Percentiles rank a stretch among this genome's conserved stretches.
phyloP scores from a whole-genome alignment of 2,797 vertebrate species.

The Limnodromus scolopaceus region DNA sequence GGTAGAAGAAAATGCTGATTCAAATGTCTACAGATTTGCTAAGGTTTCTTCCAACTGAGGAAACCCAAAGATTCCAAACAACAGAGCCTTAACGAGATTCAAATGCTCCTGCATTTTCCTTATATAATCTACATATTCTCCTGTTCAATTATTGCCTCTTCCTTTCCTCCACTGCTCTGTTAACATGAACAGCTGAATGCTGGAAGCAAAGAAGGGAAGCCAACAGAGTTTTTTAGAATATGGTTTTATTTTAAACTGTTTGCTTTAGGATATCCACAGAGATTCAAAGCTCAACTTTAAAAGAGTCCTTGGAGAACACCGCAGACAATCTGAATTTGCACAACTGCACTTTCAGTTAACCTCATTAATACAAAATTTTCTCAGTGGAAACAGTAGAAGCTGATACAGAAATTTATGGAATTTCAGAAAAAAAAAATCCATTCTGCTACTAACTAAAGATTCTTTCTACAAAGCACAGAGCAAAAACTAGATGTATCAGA shows the following conservation, averaged over 20 bases:
- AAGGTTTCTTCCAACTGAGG: not conserved
- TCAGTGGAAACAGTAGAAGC: not conserved
- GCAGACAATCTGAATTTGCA: constrained; percentile 5
- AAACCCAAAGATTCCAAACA: not conserved
- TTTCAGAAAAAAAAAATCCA: not conserved
- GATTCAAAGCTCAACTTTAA: not conserved
- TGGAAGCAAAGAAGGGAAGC: not conserved
- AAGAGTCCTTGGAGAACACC: not conserved
- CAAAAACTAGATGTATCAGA: not conserved
- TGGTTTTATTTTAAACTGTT: not conserved
- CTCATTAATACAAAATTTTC: constrained; percentile 32
- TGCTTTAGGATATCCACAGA: not conserved
- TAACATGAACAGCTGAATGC: not conserved
- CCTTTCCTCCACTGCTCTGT: not conserved
- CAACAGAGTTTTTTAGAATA: not conserved
- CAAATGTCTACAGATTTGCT: not conserved
- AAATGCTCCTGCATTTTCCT: not conserved
- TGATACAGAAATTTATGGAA: not conserved
- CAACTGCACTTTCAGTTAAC: constrained; percentile 21
- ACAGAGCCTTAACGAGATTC: not conserved
- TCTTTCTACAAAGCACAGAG: not conserved
- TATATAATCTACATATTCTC: not conserved
- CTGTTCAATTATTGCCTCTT: not conserved
- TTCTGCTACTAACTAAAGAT: not conserved
- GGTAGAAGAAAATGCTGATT: not conserved